Base-by-base conservation (phyloP, 2,888 invertebrate species). In the Amiota mariae region DNA sequence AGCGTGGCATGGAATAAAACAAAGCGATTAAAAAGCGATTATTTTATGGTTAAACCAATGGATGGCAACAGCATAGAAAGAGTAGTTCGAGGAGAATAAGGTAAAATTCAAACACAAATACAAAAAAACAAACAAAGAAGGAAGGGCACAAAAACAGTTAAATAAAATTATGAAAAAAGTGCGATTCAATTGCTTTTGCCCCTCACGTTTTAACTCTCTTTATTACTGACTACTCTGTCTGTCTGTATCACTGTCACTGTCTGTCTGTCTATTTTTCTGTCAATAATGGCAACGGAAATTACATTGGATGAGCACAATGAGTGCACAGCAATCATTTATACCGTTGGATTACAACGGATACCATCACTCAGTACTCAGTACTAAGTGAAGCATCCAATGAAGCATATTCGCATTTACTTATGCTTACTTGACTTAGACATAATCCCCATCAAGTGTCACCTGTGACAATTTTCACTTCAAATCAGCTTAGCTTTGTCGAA, bases 1-100 rank as follows among this genome's bases (percentile, higher is more conserved):
- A 79, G 84, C 79, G 80, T 81, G 81, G 85, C 11, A 9, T 66
- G 66, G 20, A 66, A 49, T 36, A 59, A 18, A 59, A 56, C n/a
- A 56, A 18, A 67, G 85, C 81, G 83, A 83, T 83, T 83, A 85
- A 85, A 83, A 83, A 82, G 75, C 76, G 83, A 83, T 83, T 83
- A 83, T 84, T 80, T 81, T 84, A 84, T 59, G 59, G 59, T 36
- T 36, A 36, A 36, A 36, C 36, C 36, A 36, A 36, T 36, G 36
- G 6, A 36, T 36, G 36, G 36, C 6, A 36, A 36, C 4, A 6
- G 36, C 36, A 36, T 6, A 36, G 36, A 82, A 85, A 82, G 83
- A 70, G 77, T 72, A 72, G 73, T 79, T 76, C 12, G 54, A 59
- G 20, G 9, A n/a, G 48, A 57, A 15, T 12, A 67, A 56, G 18